These are phyloP conservation scores for Bombus pyrosoma DNA, from an alignment of 1,140 invertebrate genomes.

Conservation along the genomic window DNA sequence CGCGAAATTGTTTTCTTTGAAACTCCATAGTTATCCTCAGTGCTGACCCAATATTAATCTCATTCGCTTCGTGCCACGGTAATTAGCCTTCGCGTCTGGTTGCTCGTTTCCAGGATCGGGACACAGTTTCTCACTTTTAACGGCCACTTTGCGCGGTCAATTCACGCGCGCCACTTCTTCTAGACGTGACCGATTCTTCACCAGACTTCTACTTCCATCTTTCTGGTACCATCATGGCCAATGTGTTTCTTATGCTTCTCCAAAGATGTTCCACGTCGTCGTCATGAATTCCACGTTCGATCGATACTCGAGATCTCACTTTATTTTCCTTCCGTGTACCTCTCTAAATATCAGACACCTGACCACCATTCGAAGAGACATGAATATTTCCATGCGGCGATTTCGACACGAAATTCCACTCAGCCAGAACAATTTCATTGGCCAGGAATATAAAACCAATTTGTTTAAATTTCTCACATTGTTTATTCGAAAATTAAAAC, in stretches of 20 bases:
- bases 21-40: neutral
- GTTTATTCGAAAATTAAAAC: neutral
- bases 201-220: too few species aligned
- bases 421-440: too few species aligned
- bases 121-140: neutral
- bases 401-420: neutral
- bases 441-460: neutral
- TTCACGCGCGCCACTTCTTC: neutral
- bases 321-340: neutral
- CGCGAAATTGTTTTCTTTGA: neutral
- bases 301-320: neutral
- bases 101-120: neutral
- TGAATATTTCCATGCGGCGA: too few species aligned
- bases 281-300: neutral
- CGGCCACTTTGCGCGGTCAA: neutral
- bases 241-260: too few species aligned
- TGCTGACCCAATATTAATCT: slow-evolving; percentile 20
- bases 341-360: neutral
- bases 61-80: neutral
- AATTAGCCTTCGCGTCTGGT: slow-evolving; percentile 11
- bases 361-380: too few species aligned
- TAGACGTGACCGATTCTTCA: neutral
- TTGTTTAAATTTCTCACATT: neutral
- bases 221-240: neutral
- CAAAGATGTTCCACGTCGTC: too few species aligned